Evolutionary conservation across 2,113 vertebrate species (phyloP).

Genomic region (Pelodiscus sinensis): DNA sequence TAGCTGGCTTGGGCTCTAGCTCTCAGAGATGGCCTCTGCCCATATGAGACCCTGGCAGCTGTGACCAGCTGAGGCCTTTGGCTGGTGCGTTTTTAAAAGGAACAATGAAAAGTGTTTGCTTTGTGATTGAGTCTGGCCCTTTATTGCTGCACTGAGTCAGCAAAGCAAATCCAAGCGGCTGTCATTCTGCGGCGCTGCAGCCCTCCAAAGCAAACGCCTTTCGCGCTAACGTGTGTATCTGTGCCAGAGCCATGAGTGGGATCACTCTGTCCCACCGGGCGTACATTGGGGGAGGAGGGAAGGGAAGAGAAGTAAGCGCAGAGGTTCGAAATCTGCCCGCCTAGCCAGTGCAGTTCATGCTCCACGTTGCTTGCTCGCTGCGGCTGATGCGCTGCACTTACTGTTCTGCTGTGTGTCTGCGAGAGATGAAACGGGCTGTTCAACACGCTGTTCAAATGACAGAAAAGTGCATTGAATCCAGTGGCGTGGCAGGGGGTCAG

Average conservation of each 20-base stretch:
- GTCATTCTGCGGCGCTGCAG: not conserved
- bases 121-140: not conserved
- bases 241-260: not conserved
- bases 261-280: too few species aligned
- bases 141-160: not conserved
- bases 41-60: not conserved
- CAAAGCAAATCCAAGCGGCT: not conserved
- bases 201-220: not conserved
- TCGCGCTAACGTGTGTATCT: not conserved
- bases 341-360: not conserved
- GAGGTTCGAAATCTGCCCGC: not conserved
- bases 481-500: not conserved
- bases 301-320: constrained; percentile 49
- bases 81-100: not conserved
- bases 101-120: not conserved
- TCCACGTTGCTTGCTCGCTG: constrained; percentile 16
- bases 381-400: constrained; percentile 24
- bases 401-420: not conserved
- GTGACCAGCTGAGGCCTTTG: not conserved
- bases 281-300: not conserved
- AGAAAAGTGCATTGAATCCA: not conserved
- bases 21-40: not conserved
- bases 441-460: not conserved
- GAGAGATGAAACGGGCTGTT: not conserved
- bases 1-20: too few species aligned